Conservation (phyloP, 2,113 vertebrate genomes). For the Nothocercus nigrocapillus region DNA sequence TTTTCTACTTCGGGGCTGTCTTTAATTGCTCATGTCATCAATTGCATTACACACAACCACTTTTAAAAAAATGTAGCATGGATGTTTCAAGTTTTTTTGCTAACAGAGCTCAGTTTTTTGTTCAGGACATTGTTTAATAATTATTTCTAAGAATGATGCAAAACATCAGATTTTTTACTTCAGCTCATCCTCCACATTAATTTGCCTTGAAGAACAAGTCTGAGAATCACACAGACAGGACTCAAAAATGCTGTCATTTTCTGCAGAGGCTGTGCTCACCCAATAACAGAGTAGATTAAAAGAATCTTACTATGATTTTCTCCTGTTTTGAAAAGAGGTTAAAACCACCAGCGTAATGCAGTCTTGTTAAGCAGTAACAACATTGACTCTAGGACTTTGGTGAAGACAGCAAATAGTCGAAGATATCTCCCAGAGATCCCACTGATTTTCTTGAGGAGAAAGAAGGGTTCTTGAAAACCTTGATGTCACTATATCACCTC, state of each 20-base stretch:
- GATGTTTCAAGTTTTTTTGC: neutral
- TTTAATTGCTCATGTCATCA: neutral
- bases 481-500: neutral
- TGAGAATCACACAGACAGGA: neutral
- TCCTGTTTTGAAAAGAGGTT: neutral
- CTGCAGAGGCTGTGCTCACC: constrained; percentile 26
- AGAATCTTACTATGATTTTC: neutral
- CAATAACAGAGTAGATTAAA: neutral
- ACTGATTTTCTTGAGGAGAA: neutral
- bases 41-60: neutral
- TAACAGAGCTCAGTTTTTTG: neutral
- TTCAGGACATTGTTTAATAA: constrained; percentile 8
- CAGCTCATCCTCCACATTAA: neutral
- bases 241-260: neutral
- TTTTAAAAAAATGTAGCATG: neutral
- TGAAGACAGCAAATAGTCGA: neutral
- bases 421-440: neutral
- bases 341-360: neutral
- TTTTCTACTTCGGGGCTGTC: neutral
- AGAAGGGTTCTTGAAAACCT: neutral
- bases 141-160: neutral
- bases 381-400: neutral
- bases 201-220: neutral
- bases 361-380: neutral
- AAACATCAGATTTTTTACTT: neutral